Evolutionary conservation across 2,797 vertebrate species (phyloP), one percentile per base, ranked within the genome.

Genomic region (Nyctalus aviator): DNA sequence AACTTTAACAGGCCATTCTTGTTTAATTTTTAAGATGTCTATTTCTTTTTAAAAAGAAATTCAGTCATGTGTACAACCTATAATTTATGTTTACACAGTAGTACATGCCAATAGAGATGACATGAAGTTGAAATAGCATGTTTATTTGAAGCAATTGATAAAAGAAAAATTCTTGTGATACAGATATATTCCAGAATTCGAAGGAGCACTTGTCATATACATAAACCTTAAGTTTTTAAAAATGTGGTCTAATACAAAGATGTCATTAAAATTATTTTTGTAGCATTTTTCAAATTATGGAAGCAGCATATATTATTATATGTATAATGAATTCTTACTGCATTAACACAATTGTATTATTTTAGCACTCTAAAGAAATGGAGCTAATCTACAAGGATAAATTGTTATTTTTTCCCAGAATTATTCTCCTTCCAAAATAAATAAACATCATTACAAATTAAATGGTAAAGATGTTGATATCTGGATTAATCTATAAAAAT

Each of bases 21-120:
- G 8, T 81, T 87, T 84, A 30, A 37, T 78, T 84, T 85, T 89
- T 30, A 95, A 92, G 59, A 83, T 44, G 46, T 37, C 14, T 37
- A 35, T 73, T 93, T 57, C 21, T 41, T 85, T 79, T 81, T 82
- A 21, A 57, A 88, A 87, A 10, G 1, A 64, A 84, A 68, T 81
- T 75, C 3, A 73, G 12, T 55, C 14, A 53, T 57, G 11, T 55
- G 50, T 86, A 48, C 79, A 44, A 90, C 71, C 18, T 84, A 53
- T 72, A 59, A 41, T 62, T 85, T 69, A 59, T 44, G 5, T 76
- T 94, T 79, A 71, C 23, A 59, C 20, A 59, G 46, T 59, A 50
- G 35, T 59, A 37, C 73, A 6, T 75, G 53, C 84, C 20, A 88
- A 79, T 64, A 77, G 44, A 94, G 18, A 92, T 27, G 64, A 53